Percentiles rank a stretch among this genome's conserved stretches.
phyloP scores from a whole-genome alignment of 2,113 vertebrate genomes.

The Corythornis cristatus region DNA sequence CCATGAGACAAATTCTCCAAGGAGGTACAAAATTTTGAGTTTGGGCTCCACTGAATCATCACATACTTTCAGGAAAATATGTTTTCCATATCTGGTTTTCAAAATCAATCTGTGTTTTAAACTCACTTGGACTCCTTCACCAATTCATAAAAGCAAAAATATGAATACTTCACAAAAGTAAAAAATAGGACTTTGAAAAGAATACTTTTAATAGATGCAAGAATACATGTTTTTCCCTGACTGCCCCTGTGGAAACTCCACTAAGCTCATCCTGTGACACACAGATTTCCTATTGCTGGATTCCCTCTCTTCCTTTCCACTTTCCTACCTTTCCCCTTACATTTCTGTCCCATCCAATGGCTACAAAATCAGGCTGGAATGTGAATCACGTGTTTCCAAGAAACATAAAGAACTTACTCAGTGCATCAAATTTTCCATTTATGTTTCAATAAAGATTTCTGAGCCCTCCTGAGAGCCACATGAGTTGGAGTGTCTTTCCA shows the following conservation, averaged over 20 bases:
- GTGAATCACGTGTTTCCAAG: slow-evolving; percentile 29
- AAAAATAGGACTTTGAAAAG: neutral
- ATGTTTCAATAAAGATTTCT: slow-evolving; percentile 13
- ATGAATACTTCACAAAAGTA: neutral
- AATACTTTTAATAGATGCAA: neutral
- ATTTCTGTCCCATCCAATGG: neutral
- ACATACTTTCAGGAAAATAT: neutral
- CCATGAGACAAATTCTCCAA: neutral
- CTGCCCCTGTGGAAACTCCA: neutral
- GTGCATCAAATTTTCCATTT: slow-evolving; percentile 26
- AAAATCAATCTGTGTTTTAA: neutral
- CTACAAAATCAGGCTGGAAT: neutral
- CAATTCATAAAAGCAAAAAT: neutral
- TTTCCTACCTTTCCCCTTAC: neutral
- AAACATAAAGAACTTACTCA: neutral
- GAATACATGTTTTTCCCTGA: neutral
- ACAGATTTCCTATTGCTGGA: neutral
- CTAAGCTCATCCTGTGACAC: neutral
- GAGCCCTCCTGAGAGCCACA: neutral
- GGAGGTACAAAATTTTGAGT: neutral
- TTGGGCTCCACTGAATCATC: neutral
- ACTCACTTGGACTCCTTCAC: neutral
- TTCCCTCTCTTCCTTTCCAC: neutral
- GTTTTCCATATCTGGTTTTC: neutral
- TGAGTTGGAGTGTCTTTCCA: neutral